These are phyloP conservation scores for Delphinapterus leucas DNA, from an alignment of 2,113 vertebrate genomes.

Conservation along the genomic window DNA sequence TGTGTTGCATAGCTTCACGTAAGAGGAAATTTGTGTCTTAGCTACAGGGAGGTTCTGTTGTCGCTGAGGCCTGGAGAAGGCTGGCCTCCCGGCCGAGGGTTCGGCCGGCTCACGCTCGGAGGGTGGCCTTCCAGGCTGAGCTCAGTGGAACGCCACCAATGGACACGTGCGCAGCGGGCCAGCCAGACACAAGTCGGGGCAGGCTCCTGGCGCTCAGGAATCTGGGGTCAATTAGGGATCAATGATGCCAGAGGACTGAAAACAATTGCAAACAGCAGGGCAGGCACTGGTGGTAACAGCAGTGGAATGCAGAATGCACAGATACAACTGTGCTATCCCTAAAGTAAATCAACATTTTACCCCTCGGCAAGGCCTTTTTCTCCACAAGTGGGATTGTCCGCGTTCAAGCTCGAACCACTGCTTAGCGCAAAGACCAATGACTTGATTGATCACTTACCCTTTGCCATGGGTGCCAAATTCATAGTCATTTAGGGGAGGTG, in stretches of 20 bases:
- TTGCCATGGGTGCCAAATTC: neutral
- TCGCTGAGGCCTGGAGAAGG: neutral
- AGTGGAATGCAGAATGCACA: too few species aligned
- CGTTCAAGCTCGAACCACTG: neutral
- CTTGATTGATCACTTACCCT: neutral
- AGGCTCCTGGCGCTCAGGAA: neutral
- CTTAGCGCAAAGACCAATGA: too few species aligned
- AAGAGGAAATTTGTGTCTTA: neutral
- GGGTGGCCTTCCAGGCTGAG: neutral
- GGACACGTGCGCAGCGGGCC: fast-evolving
- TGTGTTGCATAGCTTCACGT: neutral
- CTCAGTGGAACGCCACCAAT: neutral
- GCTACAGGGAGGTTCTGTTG: neutral
- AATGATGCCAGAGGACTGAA: neutral
- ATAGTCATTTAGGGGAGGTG: neutral
- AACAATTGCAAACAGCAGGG: neutral
- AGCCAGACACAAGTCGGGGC: neutral
- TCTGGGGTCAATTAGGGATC: slow-evolving; percentile 31
- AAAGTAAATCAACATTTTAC: neutral
- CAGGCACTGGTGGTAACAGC: neutral
- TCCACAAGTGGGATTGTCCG: neutral
- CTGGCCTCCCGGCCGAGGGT: neutral
- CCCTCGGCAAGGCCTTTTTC: neutral
- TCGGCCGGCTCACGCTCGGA: neutral
- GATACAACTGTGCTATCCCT: neutral